A percentile compares a stretch with the other conserved stretches of the same genome.
phyloP scores from a whole-genome alignment of 2,797 vertebrate genomes.

The Rhincodon typus region DNA sequence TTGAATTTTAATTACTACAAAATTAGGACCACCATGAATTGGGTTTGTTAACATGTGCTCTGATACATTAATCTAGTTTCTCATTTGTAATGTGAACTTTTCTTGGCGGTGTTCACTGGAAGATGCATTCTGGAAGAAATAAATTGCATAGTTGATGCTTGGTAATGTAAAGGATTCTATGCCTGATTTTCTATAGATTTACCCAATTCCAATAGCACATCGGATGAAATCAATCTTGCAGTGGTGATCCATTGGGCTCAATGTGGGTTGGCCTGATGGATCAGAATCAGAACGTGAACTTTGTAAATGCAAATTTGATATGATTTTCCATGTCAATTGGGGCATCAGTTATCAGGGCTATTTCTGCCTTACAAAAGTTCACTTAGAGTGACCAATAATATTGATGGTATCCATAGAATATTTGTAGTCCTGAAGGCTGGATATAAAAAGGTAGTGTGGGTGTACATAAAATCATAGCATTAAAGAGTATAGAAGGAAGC shows the following conservation, averaged over 20 bases:
- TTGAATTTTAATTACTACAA: background rate
- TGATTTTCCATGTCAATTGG: background rate
- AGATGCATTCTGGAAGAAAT: background rate
- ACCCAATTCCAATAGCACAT: background rate
- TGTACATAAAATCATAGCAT: no score
- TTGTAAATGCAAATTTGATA: background rate
- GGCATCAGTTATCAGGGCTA: background rate
- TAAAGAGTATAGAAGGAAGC: no score
- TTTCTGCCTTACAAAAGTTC: no score
- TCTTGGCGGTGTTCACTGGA: background rate
- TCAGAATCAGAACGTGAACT: background rate
- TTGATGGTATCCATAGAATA: no score
- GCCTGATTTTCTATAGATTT: background rate
- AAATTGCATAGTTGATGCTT: background rate
- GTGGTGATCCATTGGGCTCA: no score
- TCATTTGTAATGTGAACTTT: background rate
- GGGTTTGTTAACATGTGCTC: background rate
- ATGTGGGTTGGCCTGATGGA: background rate
- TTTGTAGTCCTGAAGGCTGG: no score
- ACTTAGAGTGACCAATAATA: no score
- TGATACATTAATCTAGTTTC: background rate
- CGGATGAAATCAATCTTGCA: background rate
- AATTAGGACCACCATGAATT: background rate
- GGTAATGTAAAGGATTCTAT: background rate
- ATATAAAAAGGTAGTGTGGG: no score